phyloP scores from a whole-genome alignment of 2,113 vertebrate genomes.

The Platichthys flesus region DNA sequence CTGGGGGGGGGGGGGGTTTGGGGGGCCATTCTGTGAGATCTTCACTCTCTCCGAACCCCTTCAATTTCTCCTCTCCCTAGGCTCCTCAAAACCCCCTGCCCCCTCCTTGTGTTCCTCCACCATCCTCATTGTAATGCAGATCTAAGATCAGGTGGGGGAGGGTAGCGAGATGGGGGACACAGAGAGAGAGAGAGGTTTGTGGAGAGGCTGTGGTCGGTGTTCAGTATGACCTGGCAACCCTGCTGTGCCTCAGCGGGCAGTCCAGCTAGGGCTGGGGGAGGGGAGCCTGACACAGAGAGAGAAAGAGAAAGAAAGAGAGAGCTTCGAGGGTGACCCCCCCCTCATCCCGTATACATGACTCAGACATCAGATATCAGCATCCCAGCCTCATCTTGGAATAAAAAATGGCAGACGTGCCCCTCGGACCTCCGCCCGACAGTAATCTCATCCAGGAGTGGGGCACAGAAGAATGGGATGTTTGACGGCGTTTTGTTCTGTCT shows the following conservation, averaged over 20 bases:
- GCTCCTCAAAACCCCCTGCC: slow-evolving; percentile 31
- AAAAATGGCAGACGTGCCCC: slow-evolving; percentile 32
- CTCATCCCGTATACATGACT: slow-evolving; percentile 54
- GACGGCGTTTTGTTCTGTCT: slow-evolving; percentile 48
- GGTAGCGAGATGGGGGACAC: slow-evolving; percentile 35
- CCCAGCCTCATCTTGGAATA: slow-evolving; percentile 30
- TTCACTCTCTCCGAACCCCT: slow-evolving; percentile 58
- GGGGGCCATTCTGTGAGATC: slow-evolving; percentile 55
- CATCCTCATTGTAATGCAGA: slow-evolving; percentile 78
- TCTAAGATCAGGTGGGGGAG: slow-evolving; percentile 62
- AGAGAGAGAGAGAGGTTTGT: slow-evolving; percentile 24
- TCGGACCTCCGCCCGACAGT: slow-evolving; percentile 5
- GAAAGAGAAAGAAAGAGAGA: slow-evolving; percentile 37
- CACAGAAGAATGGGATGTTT: slow-evolving; percentile 40
- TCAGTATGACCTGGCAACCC: slow-evolving; percentile 70
- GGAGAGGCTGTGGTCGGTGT: slow-evolving; percentile 66
- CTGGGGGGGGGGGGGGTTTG: too few species aligned
- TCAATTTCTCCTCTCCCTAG: slow-evolving; percentile 13
- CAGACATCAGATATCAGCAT: slow-evolving; percentile 65
- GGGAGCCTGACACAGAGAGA: slow-evolving; percentile 9
- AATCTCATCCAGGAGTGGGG: slow-evolving; percentile 40
- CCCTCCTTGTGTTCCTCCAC: slow-evolving; percentile 17
- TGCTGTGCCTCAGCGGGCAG: slow-evolving; percentile 63
- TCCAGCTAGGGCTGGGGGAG: slow-evolving; percentile 49
- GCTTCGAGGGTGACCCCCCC: slow-evolving; percentile 21